Base-by-base conservation (phyloP, 2,797 vertebrate species). In the Parambassis ranga region DNA sequence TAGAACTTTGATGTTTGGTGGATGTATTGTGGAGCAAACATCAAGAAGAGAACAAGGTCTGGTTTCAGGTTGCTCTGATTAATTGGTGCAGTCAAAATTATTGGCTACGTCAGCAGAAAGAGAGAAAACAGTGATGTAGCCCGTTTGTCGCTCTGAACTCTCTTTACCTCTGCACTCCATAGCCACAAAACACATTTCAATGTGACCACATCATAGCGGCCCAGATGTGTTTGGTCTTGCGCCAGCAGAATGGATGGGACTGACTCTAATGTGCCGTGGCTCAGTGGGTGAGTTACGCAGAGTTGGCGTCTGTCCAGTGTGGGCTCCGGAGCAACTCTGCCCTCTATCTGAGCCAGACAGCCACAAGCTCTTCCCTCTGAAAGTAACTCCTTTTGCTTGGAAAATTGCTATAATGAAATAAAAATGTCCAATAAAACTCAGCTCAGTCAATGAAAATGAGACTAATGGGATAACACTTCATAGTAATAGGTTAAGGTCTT, bases 191-290 rank as follows among this genome's bases (percentile, higher is more conserved):
- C 38, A 38, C 24, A 68, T 77, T 67, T 69, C 50, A 42, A 44
- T 43, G 56, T 15, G 44, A 70, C 72, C 15, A 18, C 55, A 24
- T 72, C 51, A 63, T 49, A 71, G 65, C 62, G 74, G 44, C 65
- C 73, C 67, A 67, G 57, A 78, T 66, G 48, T 61, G 69, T 65
- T 69, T 81, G 75, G 72, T 55, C 22, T 11, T 9, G 32, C 60
- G 73, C 72, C 79, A 78, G 64, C n/a, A 35, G 55, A 53, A 60
- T 24, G 20, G 56, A 80, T 51, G 26, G 31, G 36, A 18, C 24
- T 27, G 11, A n/a, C 24, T 70, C 15, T 69, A 47, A 68, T 59
- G 62, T 48, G 36, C 48, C 13, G 15, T 37, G 24, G 35, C 57
- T 74, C 52, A 23, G 50, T 27, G 39, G 19, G 48, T 60, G 33